These are phyloP conservation scores for Iselma pallidipennis DNA, from an alignment of 2,888 invertebrate genomes.

Conservation along the genomic window DNA sequence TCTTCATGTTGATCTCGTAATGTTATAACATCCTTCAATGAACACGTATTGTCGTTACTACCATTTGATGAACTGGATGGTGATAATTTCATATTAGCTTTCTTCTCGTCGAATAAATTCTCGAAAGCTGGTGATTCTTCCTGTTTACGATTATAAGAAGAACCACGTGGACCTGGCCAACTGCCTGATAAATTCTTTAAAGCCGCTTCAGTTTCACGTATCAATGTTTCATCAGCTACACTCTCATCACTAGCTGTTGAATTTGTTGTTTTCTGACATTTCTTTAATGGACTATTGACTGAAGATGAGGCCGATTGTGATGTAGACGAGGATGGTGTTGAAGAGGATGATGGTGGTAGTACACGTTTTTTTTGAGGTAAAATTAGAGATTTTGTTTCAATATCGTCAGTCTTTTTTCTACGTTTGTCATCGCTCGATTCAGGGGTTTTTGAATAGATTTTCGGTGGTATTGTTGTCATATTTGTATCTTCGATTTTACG, in stretches of 20 bases:
- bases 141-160: conserved; percentile 68
- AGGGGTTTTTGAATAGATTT: conserved; percentile 41
- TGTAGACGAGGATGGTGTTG: neutral
- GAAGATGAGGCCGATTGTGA: conserved; percentile 4
- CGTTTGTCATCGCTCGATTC: conserved; percentile 54
- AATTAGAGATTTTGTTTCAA: conserved; percentile 52
- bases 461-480: conserved; percentile 46
- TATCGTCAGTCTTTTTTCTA: conserved; percentile 56
- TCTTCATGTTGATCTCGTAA: conserved; percentile 52
- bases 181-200: conserved; percentile 84
- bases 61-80: conserved; percentile 66
- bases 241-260: conserved; percentile 48
- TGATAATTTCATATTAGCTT: conserved; percentile 65
- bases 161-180: conserved; percentile 74
- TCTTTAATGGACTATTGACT: conserved; percentile 49
- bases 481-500: conserved; percentile 64
- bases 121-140: conserved; percentile 83
- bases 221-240: conserved; percentile 77
- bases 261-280: conserved; percentile 56
- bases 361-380: conserved; percentile 66
- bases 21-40: conserved; percentile 68
- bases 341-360: conserved; percentile 39
- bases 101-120: conserved; percentile 82
- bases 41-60: conserved; percentile 65
- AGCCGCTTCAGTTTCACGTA: conserved; percentile 87